A percentile compares a stretch with the other conserved stretches of the same genome.
Conservation (phyloP, 2,888 invertebrate species). For the Drosophila melanosoma region DNA sequence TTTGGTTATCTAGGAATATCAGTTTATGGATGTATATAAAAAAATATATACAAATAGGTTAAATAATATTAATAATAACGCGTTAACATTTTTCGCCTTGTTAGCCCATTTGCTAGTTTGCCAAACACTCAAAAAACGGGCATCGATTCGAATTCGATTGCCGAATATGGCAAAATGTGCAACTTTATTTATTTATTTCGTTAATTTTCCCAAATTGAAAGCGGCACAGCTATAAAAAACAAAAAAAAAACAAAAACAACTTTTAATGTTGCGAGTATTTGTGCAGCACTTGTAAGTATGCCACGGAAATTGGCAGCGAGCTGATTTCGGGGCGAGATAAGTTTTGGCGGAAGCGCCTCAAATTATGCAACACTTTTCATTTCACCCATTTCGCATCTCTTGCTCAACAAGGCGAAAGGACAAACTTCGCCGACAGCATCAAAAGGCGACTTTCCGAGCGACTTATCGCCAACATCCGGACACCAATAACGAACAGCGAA, state of each 20-base stretch:
- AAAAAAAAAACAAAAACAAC: slow-evolving; percentile 25
- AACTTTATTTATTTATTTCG: background rate
- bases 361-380: slow-evolving; percentile 35
- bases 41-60: background rate
- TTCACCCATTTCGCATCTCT: background rate
- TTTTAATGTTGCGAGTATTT: slow-evolving; percentile 47
- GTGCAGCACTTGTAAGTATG: slow-evolving; percentile 56
- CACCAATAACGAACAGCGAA: background rate
- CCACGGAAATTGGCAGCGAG: slow-evolving; percentile 20
- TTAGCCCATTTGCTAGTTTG: background rate
- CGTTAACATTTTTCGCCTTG: background rate
- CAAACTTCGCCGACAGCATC: slow-evolving; percentile 31
- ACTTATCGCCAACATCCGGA: slow-evolving; percentile 50
- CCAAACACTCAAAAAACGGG: background rate
- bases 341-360: slow-evolving; percentile 13
- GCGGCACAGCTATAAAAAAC: background rate
- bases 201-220: background rate
- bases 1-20: background rate
- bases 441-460: slow-evolving; percentile 29
- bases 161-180: background rate
- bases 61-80: background rate
- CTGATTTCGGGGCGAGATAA: slow-evolving; percentile 12
- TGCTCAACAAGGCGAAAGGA: slow-evolving; percentile 3
- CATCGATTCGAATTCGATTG: background rate
- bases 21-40: background rate